Evolutionary conservation across 2,797 vertebrate species (phyloP).

Genomic region (Eremophila alpestris): DNA sequence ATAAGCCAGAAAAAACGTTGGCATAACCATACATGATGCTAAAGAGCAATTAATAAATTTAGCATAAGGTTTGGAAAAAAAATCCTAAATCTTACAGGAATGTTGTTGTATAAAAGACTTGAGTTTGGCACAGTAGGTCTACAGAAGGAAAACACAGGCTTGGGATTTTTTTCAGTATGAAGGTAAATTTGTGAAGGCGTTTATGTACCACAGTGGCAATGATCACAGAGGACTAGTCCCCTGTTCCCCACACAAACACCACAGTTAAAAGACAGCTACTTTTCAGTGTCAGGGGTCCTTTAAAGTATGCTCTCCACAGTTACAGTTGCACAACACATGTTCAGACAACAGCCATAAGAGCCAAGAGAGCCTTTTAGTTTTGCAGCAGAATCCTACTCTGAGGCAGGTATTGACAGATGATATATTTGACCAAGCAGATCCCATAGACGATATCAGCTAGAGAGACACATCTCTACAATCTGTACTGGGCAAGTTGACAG

Average conservation of each 20-base stretch:
- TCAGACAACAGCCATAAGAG: neutral
- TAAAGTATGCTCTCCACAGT: neutral
- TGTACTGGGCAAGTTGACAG: neutral
- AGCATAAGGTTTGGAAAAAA: neutral
- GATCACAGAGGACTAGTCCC: neutral
- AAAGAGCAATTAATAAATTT: neutral
- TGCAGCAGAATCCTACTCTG: neutral
- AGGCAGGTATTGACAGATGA: fast-evolving
- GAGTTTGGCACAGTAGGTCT: neutral
- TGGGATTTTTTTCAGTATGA: neutral
- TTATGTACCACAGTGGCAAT: neutral
- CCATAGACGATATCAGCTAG: fast-evolving
- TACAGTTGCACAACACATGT: neutral
- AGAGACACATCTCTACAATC: neutral
- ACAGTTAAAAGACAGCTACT: neutral
- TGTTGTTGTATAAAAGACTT: neutral
- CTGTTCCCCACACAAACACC: neutral
- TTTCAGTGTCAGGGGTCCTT: neutral
- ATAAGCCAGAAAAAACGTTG: neutral
- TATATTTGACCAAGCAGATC: neutral
- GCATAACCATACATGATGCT: neutral
- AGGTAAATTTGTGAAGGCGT: neutral
- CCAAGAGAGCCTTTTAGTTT: neutral
- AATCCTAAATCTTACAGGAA: neutral
- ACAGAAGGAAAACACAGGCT: neutral